A percentile compares a stretch with the other conserved stretches of the same genome.
Conservation (phyloP, 2,113 vertebrate genomes). For the Microtus oregoni region DNA sequence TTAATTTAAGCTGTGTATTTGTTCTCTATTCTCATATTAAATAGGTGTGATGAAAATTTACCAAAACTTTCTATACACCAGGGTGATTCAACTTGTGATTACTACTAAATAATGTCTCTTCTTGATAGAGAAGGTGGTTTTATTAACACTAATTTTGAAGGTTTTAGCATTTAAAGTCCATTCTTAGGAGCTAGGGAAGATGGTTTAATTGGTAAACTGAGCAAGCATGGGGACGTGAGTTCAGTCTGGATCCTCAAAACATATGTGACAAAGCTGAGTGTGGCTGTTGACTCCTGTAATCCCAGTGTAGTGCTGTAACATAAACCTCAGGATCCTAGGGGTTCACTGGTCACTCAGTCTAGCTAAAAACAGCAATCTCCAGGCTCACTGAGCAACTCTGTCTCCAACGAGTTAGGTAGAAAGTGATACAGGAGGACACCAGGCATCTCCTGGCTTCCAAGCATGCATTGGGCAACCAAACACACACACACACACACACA, state of each 20-base stretch:
- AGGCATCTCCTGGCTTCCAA: neutral
- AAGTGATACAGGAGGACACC: neutral
- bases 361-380: neutral
- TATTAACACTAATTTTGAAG: neutral
- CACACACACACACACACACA: too few relatives aligned
- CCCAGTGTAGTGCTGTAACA: neutral
- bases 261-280: neutral
- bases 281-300: neutral
- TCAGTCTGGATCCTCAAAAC: neutral
- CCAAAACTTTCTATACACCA: neutral
- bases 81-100: conserved; percentile 7
- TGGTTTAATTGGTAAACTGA: neutral
- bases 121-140: neutral
- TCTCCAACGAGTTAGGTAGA: neutral
- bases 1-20: neutral
- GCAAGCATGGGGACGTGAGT: neutral
- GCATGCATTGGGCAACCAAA: neutral
- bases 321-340: neutral
- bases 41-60: neutral
- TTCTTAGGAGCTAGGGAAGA: neutral
- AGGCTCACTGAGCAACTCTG: neutral
- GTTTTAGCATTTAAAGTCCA: neutral
- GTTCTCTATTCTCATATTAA: neutral
- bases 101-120: neutral
- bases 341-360: neutral